phyloP scores from a whole-genome alignment of 2,113 vertebrate species.

The Phocoena phocoena region DNA sequence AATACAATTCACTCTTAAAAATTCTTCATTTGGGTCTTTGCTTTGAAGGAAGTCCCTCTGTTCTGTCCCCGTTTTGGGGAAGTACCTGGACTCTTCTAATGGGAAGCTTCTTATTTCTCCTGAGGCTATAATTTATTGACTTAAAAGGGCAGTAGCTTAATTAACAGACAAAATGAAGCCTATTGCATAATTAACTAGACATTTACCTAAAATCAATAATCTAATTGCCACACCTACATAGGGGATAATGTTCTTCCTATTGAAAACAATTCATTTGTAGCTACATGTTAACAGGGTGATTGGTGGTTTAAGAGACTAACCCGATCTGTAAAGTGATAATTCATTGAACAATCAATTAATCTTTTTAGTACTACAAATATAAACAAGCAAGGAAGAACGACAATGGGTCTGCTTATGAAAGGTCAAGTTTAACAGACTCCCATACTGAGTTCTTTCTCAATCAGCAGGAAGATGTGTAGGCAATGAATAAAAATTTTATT shows the following conservation, averaged over 20 bases:
- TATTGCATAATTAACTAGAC: constrained; percentile 91
- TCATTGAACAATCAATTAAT: constrained; percentile 89
- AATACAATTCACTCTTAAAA: not conserved
- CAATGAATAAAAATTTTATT: constrained; percentile 25
- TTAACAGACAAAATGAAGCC: constrained; percentile 87
- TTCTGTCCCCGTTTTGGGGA: not conserved
- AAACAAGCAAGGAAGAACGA: constrained; percentile 79
- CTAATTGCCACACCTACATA: constrained; percentile 91
- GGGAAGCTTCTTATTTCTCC: constrained; percentile 77
- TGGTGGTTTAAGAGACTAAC: constrained; percentile 84
- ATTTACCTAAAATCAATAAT: constrained; percentile 92
- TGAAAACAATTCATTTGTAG: constrained; percentile 87
- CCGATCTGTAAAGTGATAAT: constrained; percentile 89
- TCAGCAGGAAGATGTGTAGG: not conserved
- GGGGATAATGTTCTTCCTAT: constrained; percentile 83
- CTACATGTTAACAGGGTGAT: constrained; percentile 86
- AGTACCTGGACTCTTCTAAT: constrained; percentile 4
- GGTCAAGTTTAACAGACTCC: constrained; percentile 63
- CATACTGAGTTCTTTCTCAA: constrained; percentile 57
- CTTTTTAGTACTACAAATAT: constrained; percentile 81
- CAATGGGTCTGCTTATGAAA: constrained; percentile 73
- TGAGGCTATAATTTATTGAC: constrained; percentile 86
- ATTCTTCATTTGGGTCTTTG: not conserved
- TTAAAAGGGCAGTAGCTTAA: constrained; percentile 88
- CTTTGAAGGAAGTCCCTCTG: constrained; percentile 37